These are phyloP conservation scores for Orius laevigatus DNA, from an alignment of 1,140 invertebrate species.

Conservation along the genomic window DNA sequence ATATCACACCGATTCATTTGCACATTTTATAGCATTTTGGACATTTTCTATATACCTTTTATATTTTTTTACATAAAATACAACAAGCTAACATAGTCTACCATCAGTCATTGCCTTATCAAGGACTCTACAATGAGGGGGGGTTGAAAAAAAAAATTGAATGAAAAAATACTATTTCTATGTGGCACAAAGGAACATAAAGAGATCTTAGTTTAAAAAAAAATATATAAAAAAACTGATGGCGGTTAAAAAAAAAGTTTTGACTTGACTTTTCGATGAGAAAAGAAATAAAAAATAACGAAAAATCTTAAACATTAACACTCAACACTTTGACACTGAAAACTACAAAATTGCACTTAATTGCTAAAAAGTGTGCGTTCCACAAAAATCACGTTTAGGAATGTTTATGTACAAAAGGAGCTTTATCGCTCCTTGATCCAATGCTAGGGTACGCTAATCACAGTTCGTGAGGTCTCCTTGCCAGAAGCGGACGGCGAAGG, in stretches of 20 bases:
- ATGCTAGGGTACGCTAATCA: constrained; percentile 24
- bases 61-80: too few relatives aligned
- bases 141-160: too few relatives aligned
- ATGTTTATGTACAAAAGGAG: background rate
- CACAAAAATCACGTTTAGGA: constrained; percentile 10
- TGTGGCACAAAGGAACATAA: too few relatives aligned
- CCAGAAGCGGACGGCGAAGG: constrained; percentile 9
- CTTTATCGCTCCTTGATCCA: constrained; percentile 16
- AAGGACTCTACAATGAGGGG: too few relatives aligned
- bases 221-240: background rate
- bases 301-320: constrained; percentile 15
- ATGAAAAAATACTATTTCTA: too few relatives aligned
- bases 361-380: constrained; percentile 11
- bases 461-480: constrained; percentile 20
- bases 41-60: too few relatives aligned
- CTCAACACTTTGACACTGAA: constrained; percentile 18
- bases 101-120: too few relatives aligned
- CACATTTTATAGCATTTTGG: too few relatives aligned
- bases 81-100: too few relatives aligned
- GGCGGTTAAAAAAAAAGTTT: background rate
- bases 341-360: constrained; percentile 19
- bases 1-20: too few relatives aligned
- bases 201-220: too few relatives aligned
- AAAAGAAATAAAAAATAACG: background rate
- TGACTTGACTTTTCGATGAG: background rate